Evolutionary conservation across 2,113 vertebrate genomes (phyloP).

Genomic region (Ceratotherium simum): DNA sequence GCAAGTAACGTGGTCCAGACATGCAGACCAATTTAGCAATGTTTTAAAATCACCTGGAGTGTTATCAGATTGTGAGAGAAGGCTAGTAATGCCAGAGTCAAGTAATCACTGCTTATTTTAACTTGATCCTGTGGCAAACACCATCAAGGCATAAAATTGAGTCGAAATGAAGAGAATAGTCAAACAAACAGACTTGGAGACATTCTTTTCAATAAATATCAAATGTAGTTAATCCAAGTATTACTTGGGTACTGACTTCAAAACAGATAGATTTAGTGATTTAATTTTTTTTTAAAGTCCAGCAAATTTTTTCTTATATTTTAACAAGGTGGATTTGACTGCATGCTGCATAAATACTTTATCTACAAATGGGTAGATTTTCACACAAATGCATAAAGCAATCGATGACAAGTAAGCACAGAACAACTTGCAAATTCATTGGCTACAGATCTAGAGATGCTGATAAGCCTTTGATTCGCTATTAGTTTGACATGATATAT

Average conservation of each 20-base stretch:
- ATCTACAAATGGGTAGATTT: background rate
- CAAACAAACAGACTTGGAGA: background rate
- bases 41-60: background rate
- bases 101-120: background rate
- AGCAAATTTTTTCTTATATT: background rate
- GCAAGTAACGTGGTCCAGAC: background rate
- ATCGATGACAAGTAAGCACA: background rate
- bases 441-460: background rate
- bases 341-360: background rate
- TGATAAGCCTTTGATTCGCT: background rate
- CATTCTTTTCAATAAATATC: background rate
- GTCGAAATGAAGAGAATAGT: background rate
- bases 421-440: background rate
- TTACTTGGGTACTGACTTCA: background rate
- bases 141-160: background rate
- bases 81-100: background rate
- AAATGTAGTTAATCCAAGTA: background rate
- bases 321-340: background rate
- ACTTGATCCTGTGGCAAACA: background rate
- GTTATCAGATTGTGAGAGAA: conserved; percentile 1
- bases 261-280: background rate
- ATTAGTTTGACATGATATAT: background rate
- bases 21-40: background rate
- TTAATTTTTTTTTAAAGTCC: background rate
- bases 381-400: background rate